Evolutionary conservation across 2,113 vertebrate species (phyloP).

Genomic region (Microtus ochrogaster): DNA sequence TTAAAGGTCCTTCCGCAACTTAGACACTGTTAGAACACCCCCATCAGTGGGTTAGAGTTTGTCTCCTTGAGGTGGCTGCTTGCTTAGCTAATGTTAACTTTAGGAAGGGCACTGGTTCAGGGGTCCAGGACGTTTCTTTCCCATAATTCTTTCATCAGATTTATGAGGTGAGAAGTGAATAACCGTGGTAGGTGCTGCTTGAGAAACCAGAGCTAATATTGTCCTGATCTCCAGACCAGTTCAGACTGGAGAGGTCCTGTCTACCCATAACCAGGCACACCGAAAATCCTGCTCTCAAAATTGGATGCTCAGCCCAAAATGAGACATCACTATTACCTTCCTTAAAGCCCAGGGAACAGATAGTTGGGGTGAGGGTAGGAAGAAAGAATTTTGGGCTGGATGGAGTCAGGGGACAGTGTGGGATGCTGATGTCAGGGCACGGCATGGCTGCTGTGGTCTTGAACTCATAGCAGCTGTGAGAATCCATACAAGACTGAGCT

Average conservation of each 20-base stretch:
- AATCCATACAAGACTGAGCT: too few species aligned
- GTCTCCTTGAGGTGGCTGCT: neutral
- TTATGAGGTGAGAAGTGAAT: too few species aligned
- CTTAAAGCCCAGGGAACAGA: neutral
- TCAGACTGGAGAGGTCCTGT: neutral
- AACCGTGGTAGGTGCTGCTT: neutral
- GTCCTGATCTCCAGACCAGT: neutral
- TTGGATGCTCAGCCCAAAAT: neutral
- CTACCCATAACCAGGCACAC: neutral
- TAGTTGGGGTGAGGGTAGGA: neutral
- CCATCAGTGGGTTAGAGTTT: neutral
- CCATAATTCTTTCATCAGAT: too few species aligned
- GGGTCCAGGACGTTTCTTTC: fast-evolving
- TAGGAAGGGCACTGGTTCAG: neutral
- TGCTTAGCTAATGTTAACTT: neutral
- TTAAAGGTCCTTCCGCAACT: neutral
- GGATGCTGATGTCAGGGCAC: neutral
- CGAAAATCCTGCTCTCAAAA: too few species aligned
- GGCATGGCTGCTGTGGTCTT: neutral
- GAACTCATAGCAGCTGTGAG: neutral
- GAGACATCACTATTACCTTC: neutral
- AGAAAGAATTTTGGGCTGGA: neutral
- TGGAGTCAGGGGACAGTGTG: neutral
- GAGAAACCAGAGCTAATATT: neutral
- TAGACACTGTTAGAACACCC: too few species aligned